A percentile compares a stretch with the other conserved stretches of the same genome.
phyloP scores from a whole-genome alignment of 2,113 vertebrate genomes.

The Campylomormyrus numenius region DNA sequence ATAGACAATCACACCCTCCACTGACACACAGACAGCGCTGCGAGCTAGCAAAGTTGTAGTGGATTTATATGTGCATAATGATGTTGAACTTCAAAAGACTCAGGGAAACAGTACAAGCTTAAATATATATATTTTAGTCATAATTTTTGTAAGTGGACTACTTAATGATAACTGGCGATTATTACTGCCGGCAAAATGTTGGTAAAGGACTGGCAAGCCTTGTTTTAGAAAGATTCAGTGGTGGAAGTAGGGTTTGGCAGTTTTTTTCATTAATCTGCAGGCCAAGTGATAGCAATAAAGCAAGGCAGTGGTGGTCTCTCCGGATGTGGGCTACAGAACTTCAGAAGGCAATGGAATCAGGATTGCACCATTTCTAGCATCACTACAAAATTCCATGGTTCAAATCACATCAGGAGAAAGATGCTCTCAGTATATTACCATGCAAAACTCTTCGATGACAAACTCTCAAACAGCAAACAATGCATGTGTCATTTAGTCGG shows the following conservation, averaged over 20 bases:
- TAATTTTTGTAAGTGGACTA: neutral
- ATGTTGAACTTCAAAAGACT: slow-evolving; percentile 16
- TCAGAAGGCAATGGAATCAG: neutral
- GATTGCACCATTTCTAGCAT: neutral
- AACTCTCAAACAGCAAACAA: neutral
- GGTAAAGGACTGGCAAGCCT: neutral
- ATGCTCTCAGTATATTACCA: neutral
- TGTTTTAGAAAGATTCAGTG: neutral
- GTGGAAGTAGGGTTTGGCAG: neutral
- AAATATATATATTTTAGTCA: neutral
- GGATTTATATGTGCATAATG: slow-evolving; percentile 20
- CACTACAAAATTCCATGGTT: neutral
- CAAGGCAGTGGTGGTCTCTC: neutral
- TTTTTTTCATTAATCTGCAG: neutral
- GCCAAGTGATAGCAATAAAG: neutral
- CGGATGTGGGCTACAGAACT: neutral
- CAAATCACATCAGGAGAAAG: neutral
- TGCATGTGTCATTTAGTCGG: neutral
- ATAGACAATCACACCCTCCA: slow-evolving; percentile 46
- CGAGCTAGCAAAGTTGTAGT: slow-evolving; percentile 32
- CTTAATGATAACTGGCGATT: neutral
- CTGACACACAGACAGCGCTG: slow-evolving; percentile 29
- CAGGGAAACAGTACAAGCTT: neutral
- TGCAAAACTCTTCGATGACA: neutral
- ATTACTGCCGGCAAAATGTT: neutral